These are phyloP conservation scores for Dipodomys merriami DNA, from an alignment of 2,113 vertebrate genomes.

Conservation along the genomic window DNA sequence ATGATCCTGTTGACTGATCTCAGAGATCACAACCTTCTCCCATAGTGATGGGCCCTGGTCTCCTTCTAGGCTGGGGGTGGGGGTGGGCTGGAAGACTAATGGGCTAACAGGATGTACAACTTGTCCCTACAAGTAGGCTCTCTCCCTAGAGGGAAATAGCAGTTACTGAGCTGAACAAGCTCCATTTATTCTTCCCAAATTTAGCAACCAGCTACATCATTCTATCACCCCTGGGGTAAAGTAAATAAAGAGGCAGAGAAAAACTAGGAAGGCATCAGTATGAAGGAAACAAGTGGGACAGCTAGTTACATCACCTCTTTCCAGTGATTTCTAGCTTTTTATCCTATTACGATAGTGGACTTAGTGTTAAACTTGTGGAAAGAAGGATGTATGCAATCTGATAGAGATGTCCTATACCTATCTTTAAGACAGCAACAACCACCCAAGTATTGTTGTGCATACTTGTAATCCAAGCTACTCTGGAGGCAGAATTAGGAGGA, in stretches of 20 bases:
- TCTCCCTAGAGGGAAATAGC: background rate
- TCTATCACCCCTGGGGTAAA: background rate
- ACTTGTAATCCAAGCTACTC: no score
- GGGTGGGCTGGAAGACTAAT: background rate
- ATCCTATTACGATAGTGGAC: background rate
- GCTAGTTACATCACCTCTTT: background rate
- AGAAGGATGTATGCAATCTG: background rate
- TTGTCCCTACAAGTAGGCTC: background rate
- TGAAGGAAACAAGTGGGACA: background rate
- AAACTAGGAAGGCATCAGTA: background rate
- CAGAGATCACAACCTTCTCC: background rate
- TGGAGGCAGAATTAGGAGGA: no score
- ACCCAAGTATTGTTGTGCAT: no score
- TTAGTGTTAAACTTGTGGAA: background rate
- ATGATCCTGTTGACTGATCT: background rate
- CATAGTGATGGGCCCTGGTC: background rate
- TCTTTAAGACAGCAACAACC: background rate
- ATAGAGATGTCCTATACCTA: background rate
- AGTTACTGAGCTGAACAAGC: slow-evolving; percentile 33
- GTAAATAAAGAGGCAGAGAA: slow-evolving; percentile 6
- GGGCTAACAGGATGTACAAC: background rate
- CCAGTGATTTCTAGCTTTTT: background rate
- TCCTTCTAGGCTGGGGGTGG: no score
- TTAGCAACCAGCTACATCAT: slow-evolving; percentile 42
- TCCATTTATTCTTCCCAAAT: slow-evolving; percentile 30